phyloP scores from a whole-genome alignment of 1,140 invertebrate genomes.

The Neodiprion pinetum region DNA sequence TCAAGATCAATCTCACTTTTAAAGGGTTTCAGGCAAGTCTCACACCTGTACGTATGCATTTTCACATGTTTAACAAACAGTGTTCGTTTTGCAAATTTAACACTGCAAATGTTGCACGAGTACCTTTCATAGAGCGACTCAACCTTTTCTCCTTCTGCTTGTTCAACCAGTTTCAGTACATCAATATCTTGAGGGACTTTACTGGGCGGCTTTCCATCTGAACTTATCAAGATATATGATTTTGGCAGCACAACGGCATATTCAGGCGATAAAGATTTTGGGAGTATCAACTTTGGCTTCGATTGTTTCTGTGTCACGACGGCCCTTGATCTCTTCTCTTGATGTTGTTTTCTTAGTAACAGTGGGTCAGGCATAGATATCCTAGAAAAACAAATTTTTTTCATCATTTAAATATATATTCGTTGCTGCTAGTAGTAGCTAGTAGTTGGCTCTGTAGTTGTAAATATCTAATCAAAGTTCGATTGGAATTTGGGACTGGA shows the following conservation, averaged over 20 bases:
- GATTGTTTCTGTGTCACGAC: not conserved
- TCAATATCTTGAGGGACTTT: not conserved
- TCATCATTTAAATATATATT: not conserved
- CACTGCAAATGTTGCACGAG: not conserved
- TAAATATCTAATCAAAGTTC: not conserved
- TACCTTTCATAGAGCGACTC: not conserved
- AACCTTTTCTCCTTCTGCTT: not conserved
- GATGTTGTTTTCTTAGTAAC: not conserved
- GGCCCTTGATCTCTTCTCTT: not conserved
- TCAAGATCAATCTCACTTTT: constrained; percentile 55
- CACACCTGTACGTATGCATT: constrained; percentile 36
- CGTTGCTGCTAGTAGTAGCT: not conserved
- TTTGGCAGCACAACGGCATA: not conserved
- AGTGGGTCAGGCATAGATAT: constrained; percentile 2
- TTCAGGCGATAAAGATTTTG: not conserved
- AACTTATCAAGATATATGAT: not conserved
- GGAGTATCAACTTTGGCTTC: constrained; percentile 2
- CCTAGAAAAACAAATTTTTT: constrained; percentile 10
- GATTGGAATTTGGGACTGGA: not conserved
- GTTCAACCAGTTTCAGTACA: not conserved
- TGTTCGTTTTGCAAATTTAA: not conserved
- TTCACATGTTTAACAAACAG: not conserved
- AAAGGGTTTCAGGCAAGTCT: constrained; percentile 58
- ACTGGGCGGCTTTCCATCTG: not conserved
- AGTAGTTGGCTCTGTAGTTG: not conserved